A percentile compares a stretch with the other conserved stretches of the same genome.
phyloP scores from a whole-genome alignment of 2,888 invertebrate genomes.

The Cryptocephalus moraei region DNA sequence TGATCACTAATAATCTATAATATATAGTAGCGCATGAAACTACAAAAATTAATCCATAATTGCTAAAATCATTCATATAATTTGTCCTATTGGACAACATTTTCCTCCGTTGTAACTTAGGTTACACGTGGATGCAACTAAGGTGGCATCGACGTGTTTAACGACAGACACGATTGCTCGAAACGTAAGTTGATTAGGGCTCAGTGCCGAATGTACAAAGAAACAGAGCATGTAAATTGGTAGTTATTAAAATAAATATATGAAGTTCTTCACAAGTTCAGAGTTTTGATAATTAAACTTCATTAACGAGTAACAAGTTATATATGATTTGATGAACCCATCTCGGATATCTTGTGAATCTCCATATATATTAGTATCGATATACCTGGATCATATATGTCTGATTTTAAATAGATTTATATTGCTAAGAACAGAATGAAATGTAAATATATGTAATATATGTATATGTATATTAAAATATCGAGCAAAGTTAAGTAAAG shows the following conservation, averaged over 20 bases:
- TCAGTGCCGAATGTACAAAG: conserved; percentile 36
- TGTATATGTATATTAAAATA: conserved; percentile 11
- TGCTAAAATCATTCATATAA: too few species aligned
- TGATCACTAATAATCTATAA: too few species aligned
- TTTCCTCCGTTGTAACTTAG: conserved; percentile 16
- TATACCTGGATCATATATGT: not conserved
- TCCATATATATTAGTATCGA: not conserved
- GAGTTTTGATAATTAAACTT: too few species aligned
- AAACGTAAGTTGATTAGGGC: conserved; percentile 37
- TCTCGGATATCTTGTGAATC: too few species aligned
- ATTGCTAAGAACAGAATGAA: conserved; percentile 4
- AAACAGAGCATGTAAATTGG: not conserved
- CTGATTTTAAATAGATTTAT: not conserved
- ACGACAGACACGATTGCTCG: conserved; percentile 40
- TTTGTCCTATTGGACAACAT: not conserved
- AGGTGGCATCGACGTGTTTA: conserved; percentile 21
- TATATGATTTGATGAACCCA: too few species aligned
- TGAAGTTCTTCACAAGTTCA: not conserved
- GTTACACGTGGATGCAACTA: conserved; percentile 18
- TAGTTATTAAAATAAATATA: conserved; percentile 2
- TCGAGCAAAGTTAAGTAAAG: conserved; percentile 26
- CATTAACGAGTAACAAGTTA: too few species aligned
- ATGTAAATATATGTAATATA: conserved; percentile 9
- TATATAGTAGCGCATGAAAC: too few species aligned
- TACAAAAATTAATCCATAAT: too few species aligned